Evolutionary conservation across 2,113 vertebrate species (phyloP).

Genomic region (Cynoglossus semilaevis): DNA sequence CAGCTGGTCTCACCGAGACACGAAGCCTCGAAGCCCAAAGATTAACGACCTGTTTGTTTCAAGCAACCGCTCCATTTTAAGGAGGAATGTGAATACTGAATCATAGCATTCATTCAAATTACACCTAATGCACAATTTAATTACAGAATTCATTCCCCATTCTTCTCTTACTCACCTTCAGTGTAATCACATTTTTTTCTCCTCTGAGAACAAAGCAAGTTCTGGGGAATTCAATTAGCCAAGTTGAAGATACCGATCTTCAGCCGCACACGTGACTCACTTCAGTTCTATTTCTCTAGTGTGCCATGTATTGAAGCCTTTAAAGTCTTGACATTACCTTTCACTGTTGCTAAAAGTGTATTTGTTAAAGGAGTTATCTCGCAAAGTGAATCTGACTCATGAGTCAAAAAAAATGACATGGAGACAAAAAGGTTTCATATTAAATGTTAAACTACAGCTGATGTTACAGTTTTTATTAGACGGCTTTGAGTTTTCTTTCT

Average conservation of each 20-base stretch:
- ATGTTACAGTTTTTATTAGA: too few relatives aligned
- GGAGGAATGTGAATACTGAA: conserved; percentile 43
- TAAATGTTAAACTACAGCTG: too few relatives aligned
- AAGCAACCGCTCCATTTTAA: conserved; percentile 29
- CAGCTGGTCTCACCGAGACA: too few relatives aligned
- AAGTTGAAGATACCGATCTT: conserved; percentile 38
- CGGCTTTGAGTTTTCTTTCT: too few relatives aligned
- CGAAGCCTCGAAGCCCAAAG: too few relatives aligned
- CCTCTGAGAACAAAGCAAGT: conserved; percentile 33
- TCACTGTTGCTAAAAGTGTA: too few relatives aligned
- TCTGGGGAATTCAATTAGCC: conserved; percentile 50
- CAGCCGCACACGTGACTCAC: conserved; percentile 18
- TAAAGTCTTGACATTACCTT: conserved; percentile 4
- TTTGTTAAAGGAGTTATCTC: too few relatives aligned
- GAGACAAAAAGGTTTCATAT: too few relatives aligned
- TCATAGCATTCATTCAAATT: conserved; percentile 39
- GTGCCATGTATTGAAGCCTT: conserved; percentile 1
- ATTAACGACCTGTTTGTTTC: conserved; percentile 29
- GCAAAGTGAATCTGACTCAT: too few relatives aligned
- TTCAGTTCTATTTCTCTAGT: conserved; percentile 27
- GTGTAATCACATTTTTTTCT: conserved; percentile 55
- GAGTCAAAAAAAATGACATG: too few relatives aligned
- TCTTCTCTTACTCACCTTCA: conserved; percentile 46
- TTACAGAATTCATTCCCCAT: conserved; percentile 54
- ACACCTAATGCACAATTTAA: conserved; percentile 45